Conservation (phyloP, 2,888 invertebrate species). For the Rhyacophila evoluta region DNA sequence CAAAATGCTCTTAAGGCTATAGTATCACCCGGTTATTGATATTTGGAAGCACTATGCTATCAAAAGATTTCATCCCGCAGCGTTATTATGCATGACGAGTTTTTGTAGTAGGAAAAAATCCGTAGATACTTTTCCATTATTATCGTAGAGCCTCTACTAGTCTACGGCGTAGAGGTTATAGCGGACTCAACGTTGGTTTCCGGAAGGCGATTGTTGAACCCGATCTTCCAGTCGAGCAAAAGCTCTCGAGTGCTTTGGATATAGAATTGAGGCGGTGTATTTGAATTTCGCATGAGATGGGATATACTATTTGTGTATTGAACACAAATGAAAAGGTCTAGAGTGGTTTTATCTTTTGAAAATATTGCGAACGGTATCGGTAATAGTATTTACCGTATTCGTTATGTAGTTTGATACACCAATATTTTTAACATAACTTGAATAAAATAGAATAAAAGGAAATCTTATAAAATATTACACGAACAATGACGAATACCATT, state of each 20-base stretch:
- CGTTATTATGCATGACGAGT: conserved; percentile 38
- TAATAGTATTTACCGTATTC: neutral
- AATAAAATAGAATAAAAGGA: neutral
- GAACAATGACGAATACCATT: too few species aligned
- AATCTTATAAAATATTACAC: too few species aligned
- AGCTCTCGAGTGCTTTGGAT: conserved; percentile 17
- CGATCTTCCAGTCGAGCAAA: conserved; percentile 14
- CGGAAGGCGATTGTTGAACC: conserved; percentile 10
- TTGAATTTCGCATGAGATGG: neutral
- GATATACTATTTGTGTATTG: neutral
- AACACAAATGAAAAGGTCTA: conserved; percentile 3
- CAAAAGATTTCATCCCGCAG: conserved; percentile 30
- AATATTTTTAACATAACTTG: neutral
- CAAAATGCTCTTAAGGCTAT: conserved; percentile 12
- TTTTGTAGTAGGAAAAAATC: conserved; percentile 26
- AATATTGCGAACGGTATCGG: neutral
- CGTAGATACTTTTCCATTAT: conserved; percentile 23
- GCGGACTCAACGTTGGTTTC: conserved; percentile 1
- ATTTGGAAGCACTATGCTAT: conserved; percentile 34
- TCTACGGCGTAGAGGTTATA: neutral
- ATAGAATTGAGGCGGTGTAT: conserved; percentile 13
- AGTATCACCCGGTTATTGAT: conserved; percentile 34
- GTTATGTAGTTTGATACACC: neutral
- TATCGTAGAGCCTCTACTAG: neutral
- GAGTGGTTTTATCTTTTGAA: neutral